Conservation (phyloP, 2,797 vertebrate genomes). For the Cryptoblepharus egeriae region DNA sequence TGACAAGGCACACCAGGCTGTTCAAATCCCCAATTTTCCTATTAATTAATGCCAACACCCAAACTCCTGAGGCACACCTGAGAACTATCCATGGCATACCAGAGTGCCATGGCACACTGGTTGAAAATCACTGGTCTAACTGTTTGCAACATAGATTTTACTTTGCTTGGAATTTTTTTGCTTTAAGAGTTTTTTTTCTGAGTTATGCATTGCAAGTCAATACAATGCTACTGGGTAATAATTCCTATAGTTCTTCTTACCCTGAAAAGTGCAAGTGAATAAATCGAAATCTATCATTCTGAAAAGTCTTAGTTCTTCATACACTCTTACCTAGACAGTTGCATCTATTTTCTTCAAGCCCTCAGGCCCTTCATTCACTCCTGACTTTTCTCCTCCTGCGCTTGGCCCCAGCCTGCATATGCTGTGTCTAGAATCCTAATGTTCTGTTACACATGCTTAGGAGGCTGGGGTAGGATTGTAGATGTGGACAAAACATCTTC, state of each 20-base stretch:
- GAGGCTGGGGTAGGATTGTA: not conserved
- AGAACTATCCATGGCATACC: too few relatives aligned
- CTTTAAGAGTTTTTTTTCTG: not conserved
- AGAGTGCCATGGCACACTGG: too few relatives aligned
- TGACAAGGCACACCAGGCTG: too few relatives aligned
- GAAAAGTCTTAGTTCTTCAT: not conserved
- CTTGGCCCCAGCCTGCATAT: not conserved
- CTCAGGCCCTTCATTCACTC: not conserved
- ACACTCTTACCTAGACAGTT: not conserved
- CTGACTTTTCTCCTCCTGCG: not conserved
- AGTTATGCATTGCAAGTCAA: not conserved
- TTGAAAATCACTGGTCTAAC: too few relatives aligned
- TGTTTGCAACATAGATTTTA: not conserved
- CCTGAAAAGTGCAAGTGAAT: not conserved
- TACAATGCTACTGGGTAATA: not conserved
- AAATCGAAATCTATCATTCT: not conserved
- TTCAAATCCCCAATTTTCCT: too few relatives aligned
- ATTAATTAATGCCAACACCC: too few relatives aligned
- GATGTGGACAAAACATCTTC: not conserved
- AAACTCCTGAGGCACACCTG: too few relatives aligned
- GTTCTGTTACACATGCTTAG: not conserved
- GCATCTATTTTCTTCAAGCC: not conserved
- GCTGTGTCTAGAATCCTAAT: not conserved
- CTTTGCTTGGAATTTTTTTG: not conserved
- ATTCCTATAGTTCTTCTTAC: not conserved